phyloP scores from a whole-genome alignment of 2,888 invertebrate species.

The Ctenicera cuprea region DNA sequence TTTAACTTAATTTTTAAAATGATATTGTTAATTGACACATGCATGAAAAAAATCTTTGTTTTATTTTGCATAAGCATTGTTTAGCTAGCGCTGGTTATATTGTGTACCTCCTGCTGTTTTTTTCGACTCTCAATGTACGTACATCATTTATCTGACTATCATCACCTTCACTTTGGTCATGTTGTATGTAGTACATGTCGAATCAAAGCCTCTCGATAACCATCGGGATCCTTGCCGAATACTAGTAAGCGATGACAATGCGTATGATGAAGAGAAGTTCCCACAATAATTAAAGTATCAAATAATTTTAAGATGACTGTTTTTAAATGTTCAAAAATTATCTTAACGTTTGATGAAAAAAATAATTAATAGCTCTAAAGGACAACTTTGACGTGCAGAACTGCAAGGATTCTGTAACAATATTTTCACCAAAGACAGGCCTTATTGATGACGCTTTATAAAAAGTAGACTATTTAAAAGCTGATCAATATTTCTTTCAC shows the following conservation, averaged over 20 bases:
- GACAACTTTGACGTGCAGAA: too few species aligned
- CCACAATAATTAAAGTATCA: background rate
- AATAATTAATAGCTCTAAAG: too few species aligned
- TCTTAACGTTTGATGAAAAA: too few species aligned
- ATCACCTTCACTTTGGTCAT: conserved; percentile 7
- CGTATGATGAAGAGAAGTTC: background rate
- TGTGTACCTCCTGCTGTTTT: conserved; percentile 5
- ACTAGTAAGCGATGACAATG: background rate
- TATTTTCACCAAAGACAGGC: background rate
- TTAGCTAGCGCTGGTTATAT: background rate
- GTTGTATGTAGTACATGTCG: conserved; percentile 5
- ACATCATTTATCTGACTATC: conserved; percentile 22
- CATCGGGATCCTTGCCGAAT: background rate
- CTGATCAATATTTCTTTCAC: background rate
- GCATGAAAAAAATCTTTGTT: background rate
- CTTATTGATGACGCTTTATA: conserved; percentile 1
- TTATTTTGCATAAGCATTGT: background rate
- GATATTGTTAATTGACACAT: background rate
- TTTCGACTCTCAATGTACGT: conserved; percentile 3
- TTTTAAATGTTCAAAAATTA: too few species aligned
- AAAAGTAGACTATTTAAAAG: too few species aligned
- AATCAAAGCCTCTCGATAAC: conserved; percentile 5
- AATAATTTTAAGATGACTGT: too few species aligned
- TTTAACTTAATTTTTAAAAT: too few species aligned
- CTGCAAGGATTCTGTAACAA: background rate